Evolutionary conservation across 1,140 invertebrate species (phyloP), one percentile per base, ranked within the genome.

Genomic region (Mercenaria mercenaria): DNA sequence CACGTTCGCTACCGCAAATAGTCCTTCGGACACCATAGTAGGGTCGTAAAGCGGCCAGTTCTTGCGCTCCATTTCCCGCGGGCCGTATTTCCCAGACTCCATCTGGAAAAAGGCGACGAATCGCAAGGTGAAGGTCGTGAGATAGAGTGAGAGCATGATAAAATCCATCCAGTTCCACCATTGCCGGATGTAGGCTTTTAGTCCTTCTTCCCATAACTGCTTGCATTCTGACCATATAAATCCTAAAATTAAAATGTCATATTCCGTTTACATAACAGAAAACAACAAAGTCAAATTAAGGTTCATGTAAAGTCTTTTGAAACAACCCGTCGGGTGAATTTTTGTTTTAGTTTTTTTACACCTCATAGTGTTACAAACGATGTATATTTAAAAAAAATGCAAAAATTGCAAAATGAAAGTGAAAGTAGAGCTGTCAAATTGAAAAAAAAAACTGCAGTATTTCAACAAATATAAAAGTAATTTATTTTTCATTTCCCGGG

Each of bases 81-180:
- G 92, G 1, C 95, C 95, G 84, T 94, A 96, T 56, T 72, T 89
- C 0, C 93, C 95, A 0, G 93, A 94, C 82, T 95, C 92, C 18
- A 95, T 93, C 72, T 94, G 94, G 26, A 95, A 81, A 76, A 93
- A 96, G 1, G 94, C 95, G 1, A 95, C 94, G 20, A 95, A 91
- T 32, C 96, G 90, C 1, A 96, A 92, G 8, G 96, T 95, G 84
- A 96, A 95, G 23, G 96, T 96, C 83, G 96, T 96, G 26, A 96
- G 93, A 91, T 96, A 96, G 13, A 96, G 94, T 23, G 96, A 96
- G 20, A 96, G 94, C 96, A 96, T 99, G 91, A 99, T 98, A 94
- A 99, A 99, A 95, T 99, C 99, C 6, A 99, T 97, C 91, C 99
- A 98, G 95, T 99, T 99, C 99, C 99, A 99, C 86, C 99, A 97